Conservation (phyloP, 2,113 vertebrate genomes). For the Tragelaphus imberbis region DNA sequence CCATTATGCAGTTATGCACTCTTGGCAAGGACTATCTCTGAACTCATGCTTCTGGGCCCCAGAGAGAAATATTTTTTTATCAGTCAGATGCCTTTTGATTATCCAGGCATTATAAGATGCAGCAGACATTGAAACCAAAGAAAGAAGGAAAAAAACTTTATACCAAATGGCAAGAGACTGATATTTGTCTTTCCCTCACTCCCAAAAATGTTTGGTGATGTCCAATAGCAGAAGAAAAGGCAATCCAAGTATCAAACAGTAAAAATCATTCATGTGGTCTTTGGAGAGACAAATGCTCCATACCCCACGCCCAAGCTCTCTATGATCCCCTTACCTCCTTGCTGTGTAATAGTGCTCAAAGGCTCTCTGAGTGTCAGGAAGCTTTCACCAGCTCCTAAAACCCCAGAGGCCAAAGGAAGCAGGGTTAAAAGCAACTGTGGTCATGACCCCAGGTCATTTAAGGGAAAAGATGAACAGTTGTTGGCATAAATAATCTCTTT, state of each 20-base stretch:
- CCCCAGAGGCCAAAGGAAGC: background rate
- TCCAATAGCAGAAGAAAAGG: slow-evolving; percentile 64
- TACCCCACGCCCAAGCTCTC: background rate
- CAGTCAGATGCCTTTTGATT: slow-evolving; percentile 78
- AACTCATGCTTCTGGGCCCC: slow-evolving; percentile 74
- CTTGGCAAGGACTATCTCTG: slow-evolving; percentile 77
- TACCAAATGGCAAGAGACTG: slow-evolving; percentile 29
- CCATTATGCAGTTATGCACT: slow-evolving; percentile 77
- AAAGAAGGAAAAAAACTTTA: slow-evolving; percentile 27
- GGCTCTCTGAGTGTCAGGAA: background rate
- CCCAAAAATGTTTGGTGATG: slow-evolving; percentile 56
- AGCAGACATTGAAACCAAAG: slow-evolving; percentile 60
- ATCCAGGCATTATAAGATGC: slow-evolving; percentile 72
- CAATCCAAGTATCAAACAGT: slow-evolving; percentile 57
- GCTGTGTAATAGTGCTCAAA: background rate
- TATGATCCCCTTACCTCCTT: background rate
- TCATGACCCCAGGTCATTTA: background rate
- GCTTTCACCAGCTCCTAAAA: background rate
- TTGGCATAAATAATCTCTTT: background rate
- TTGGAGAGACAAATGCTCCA: slow-evolving; percentile 44
- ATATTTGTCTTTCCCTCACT: slow-evolving; percentile 65
- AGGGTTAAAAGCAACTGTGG: background rate
- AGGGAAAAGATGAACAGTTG: background rate
- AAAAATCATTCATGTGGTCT: slow-evolving; percentile 22
- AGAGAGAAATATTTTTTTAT: slow-evolving; percentile 78